These are phyloP conservation scores for Zele albiditarsus DNA, from an alignment of 2,888 invertebrate genomes.

Conservation along the genomic window DNA sequence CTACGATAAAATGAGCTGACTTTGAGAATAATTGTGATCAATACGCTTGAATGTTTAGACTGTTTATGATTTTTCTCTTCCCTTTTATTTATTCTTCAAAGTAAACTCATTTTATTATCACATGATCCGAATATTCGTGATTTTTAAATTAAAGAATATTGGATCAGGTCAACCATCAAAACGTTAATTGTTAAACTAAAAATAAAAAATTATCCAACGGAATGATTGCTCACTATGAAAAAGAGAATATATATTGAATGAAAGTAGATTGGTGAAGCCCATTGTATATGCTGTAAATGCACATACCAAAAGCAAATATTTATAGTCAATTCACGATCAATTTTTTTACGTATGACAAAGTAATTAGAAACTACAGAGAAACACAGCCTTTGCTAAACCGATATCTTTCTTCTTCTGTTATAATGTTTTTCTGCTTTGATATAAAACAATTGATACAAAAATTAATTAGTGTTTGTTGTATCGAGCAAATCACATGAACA, in stretches of 20 bases:
- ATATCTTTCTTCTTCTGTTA: conserved; percentile 33
- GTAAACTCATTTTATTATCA: conserved; percentile 53
- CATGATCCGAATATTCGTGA: conserved; percentile 61
- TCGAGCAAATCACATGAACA: conserved; percentile 19
- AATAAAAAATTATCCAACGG: conserved; percentile 28
- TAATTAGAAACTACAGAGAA: conserved; percentile 12
- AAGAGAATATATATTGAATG: neutral
- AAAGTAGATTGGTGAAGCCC: neutral
- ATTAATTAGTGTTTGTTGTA: neutral
- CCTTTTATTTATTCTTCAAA: conserved; percentile 35
- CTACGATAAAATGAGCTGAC: conserved; percentile 51
- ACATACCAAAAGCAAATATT: neutral
- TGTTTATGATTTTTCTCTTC: conserved; percentile 21
- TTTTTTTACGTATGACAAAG: neutral
- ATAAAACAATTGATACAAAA: neutral
- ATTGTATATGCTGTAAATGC: neutral
- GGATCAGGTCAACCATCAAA: conserved; percentile 59
- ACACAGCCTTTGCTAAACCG: conserved; percentile 53
- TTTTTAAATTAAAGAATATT: conserved; percentile 53
- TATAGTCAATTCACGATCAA: conserved; percentile 4
- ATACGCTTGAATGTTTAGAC: neutral
- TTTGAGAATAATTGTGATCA: conserved; percentile 33
- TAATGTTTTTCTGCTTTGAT: conserved; percentile 26
- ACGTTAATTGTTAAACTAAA: conserved; percentile 26
- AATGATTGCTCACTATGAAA: conserved; percentile 32